Conservation (phyloP, 1,140 invertebrate species). For the Philotrypesis tridentata region DNA sequence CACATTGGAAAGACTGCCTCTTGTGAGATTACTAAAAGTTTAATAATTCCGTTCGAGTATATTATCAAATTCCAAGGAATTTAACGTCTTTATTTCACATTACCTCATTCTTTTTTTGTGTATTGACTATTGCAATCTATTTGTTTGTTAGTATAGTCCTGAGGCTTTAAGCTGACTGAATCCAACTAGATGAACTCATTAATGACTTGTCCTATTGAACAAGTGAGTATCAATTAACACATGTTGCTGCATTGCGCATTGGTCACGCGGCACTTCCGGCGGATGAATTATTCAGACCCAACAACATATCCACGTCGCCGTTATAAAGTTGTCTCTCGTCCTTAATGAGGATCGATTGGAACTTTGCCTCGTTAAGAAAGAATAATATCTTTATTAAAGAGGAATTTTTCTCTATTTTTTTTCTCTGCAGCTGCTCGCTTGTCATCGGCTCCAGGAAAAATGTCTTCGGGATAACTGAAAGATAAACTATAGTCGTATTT, state of each 20-base stretch:
- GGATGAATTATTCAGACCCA: conserved; percentile 47
- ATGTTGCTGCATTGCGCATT: conserved; percentile 16
- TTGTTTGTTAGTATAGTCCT: neutral
- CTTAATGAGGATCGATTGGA: conserved; percentile 32
- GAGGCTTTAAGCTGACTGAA: neutral
- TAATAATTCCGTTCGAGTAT: neutral
- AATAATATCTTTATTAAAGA: conserved; percentile 16
- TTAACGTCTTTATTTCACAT: too few relatives aligned
- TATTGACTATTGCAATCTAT: neutral
- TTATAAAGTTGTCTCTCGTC: conserved; percentile 39
- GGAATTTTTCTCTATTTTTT: conserved; percentile 22
- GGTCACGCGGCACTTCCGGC: conserved; percentile 16
- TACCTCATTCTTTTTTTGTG: neutral
- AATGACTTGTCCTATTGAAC: conserved; percentile 33
- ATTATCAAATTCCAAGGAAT: neutral
- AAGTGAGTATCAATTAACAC: conserved; percentile 46
- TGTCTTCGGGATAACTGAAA: neutral
- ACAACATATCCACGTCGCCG: conserved; percentile 18
- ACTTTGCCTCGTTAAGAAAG: conserved; percentile 32
- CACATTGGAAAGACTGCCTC: neutral
- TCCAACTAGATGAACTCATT: conserved; percentile 2
- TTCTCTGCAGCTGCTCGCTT: neutral
- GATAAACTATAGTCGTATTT: neutral
- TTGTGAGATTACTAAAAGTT: neutral
- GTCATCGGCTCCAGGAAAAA: neutral